phyloP scores from a whole-genome alignment of 1,140 invertebrate species.

The Dendroctonus valens region DNA sequence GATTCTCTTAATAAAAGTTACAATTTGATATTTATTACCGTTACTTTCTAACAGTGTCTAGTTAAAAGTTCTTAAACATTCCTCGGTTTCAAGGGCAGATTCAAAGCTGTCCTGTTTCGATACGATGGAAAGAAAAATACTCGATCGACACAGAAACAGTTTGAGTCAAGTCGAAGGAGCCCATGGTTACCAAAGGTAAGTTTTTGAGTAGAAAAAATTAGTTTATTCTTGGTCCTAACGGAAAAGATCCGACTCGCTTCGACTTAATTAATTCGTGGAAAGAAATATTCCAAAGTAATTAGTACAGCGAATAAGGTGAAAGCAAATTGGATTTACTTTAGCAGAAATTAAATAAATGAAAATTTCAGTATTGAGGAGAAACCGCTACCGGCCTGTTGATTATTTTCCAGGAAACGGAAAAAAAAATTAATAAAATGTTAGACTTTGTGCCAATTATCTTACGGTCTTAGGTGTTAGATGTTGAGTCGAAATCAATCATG shows the following conservation, averaged over 20 bases:
- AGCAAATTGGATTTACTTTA: no score
- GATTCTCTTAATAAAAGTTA: no score
- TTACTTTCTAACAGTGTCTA: no score
- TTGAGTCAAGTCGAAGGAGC: slow-evolving; percentile 30
- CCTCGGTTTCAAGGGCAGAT: not conserved
- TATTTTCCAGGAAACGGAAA: slow-evolving; percentile 3
- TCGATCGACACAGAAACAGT: slow-evolving; percentile 32
- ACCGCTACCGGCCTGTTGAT: no score
- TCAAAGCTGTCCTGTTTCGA: slow-evolving; percentile 1
- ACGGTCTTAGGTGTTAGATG: slow-evolving; percentile 3
- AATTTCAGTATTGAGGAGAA: no score
- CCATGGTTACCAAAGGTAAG: slow-evolving; percentile 24
- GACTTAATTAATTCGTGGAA: no score
- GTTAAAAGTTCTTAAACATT: no score
- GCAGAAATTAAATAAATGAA: no score
- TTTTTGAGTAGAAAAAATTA: not conserved
- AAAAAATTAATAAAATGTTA: slow-evolving; percentile 4
- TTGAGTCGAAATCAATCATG: slow-evolving; percentile 6
- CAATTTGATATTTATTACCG: no score
- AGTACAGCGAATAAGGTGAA: no score
- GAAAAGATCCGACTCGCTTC: not conserved
- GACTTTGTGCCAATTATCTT: slow-evolving; percentile 6
- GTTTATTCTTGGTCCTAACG: not conserved
- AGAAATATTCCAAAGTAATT: no score
- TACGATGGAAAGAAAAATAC: slow-evolving; percentile 10